Conservation (phyloP, 2,113 vertebrate species). For the Epinephelus cyanopodus region DNA sequence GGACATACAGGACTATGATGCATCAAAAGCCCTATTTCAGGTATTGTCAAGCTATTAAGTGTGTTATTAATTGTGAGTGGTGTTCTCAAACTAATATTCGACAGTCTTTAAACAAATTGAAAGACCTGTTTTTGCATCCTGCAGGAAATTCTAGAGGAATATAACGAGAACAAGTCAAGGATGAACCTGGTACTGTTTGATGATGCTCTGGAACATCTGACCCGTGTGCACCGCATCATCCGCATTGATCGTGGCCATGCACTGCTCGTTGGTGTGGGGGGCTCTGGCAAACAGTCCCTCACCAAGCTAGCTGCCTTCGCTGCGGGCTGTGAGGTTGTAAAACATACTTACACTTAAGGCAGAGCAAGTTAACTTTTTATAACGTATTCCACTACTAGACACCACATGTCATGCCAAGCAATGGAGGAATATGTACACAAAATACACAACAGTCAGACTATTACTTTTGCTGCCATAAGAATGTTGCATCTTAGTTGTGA, state of each 20-base stretch:
- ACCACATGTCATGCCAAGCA: background rate
- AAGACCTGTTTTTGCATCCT: conserved; percentile 15
- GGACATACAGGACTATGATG: conserved; percentile 94
- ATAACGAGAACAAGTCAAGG: conserved; percentile 88
- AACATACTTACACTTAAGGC: background rate
- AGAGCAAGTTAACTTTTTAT: background rate
- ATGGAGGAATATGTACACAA: background rate
- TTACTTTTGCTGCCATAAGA: background rate
- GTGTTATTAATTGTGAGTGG: background rate
- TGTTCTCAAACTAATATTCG: background rate
- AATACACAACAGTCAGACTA: background rate
- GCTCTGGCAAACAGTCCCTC: conserved; percentile 95
- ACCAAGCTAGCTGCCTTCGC: conserved; percentile 91
- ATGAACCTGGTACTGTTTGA: conserved; percentile 97
- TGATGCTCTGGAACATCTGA: conserved; percentile 95
- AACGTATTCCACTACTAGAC: background rate
- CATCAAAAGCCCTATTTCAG: conserved; percentile 93
- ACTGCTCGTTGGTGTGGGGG: conserved; percentile 92
- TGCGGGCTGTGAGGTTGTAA: conserved; percentile 91
- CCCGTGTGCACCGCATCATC: conserved; percentile 90
- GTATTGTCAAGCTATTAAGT: conserved; percentile 70
- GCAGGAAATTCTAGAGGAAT: conserved; percentile 96
- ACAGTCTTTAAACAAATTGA: too few relatives aligned
- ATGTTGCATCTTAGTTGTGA: background rate
- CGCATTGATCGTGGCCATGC: conserved; percentile 92